Conservation (phyloP, 2,888 invertebrate species). For the Amblyjoppa proteus region DNA sequence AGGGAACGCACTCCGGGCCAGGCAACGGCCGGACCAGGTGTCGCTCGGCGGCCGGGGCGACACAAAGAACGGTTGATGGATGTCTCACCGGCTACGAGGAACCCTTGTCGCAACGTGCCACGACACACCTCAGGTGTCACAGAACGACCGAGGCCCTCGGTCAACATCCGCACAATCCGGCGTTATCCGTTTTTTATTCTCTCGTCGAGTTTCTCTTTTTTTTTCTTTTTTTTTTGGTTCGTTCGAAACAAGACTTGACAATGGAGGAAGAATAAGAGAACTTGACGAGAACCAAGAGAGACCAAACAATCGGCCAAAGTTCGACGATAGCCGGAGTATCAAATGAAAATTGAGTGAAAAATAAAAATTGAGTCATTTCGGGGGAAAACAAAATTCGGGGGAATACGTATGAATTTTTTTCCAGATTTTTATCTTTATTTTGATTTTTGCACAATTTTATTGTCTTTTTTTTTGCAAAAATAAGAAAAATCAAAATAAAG, state of each 20-base stretch:
- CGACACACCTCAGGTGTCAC: slow-evolving; percentile 81
- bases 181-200: slow-evolving; percentile 32
- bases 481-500: too few relatives aligned
- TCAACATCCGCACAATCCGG: slow-evolving; percentile 8
- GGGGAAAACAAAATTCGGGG: too few relatives aligned
- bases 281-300: slow-evolving; percentile 1
- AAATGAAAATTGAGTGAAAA: too few relatives aligned
- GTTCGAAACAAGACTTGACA: neutral
- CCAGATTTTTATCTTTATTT: too few relatives aligned
- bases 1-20: slow-evolving; percentile 29
- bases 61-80: slow-evolving; percentile 82
- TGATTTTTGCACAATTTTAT: too few relatives aligned
- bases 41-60: slow-evolving; percentile 76
- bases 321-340: neutral
- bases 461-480: too few relatives aligned
- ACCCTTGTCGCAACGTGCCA: slow-evolving; percentile 78
- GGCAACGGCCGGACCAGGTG: slow-evolving; percentile 79
- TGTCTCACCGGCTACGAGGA: slow-evolving; percentile 72
- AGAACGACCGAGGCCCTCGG: slow-evolving; percentile 76
- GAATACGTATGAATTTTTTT: too few relatives aligned
- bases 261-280: neutral
- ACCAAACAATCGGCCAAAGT: neutral
- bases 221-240: neutral
- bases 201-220: slow-evolving; percentile 23
- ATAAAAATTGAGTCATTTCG: too few relatives aligned